Evolutionary conservation across 2,888 invertebrate species (phyloP).

Genomic region (Bugula neritina): DNA sequence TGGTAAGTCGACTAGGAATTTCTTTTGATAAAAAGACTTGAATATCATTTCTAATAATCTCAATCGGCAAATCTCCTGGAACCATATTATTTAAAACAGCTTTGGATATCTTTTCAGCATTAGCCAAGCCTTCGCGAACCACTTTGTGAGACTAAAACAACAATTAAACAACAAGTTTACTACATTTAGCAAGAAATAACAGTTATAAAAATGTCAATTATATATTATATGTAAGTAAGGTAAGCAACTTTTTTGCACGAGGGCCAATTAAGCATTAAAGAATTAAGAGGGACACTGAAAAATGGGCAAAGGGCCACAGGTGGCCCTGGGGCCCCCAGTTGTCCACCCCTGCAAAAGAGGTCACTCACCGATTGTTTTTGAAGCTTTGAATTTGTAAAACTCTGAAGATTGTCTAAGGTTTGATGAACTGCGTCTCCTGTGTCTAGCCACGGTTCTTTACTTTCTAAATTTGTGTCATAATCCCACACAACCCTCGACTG

Average conservation of each 20-base stretch:
- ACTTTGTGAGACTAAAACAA: slow-evolving; percentile 29
- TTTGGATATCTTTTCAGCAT: slow-evolving; percentile 15
- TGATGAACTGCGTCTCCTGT: slow-evolving; percentile 1
- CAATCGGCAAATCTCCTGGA: slow-evolving; percentile 31
- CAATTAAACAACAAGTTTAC: neutral
- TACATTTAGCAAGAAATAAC: too few species aligned
- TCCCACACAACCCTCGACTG: slow-evolving; percentile 28
- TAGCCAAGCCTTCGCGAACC: slow-evolving; percentile 12
- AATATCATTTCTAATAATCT: slow-evolving; percentile 30
- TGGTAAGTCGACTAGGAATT: slow-evolving; percentile 28
- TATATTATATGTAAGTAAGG: too few species aligned
- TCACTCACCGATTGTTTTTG: slow-evolving; percentile 31
- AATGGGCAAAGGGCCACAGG: too few species aligned
- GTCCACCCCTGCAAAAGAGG: too few species aligned
- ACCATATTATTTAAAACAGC: slow-evolving; percentile 29
- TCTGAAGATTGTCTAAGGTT: neutral
- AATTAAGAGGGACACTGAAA: too few species aligned
- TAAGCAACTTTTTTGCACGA: too few species aligned
- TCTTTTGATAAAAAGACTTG: slow-evolving; percentile 30
- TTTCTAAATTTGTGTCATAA: slow-evolving; percentile 33
- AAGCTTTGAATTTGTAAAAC: slow-evolving; percentile 30
- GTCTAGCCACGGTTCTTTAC: slow-evolving; percentile 26
- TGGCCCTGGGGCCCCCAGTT: too few species aligned
- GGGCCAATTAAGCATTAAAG: too few species aligned
- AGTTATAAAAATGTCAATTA: too few species aligned